Evolutionary conservation across 2,113 vertebrate genomes (phyloP).

Genomic region (Bubo bubo): DNA sequence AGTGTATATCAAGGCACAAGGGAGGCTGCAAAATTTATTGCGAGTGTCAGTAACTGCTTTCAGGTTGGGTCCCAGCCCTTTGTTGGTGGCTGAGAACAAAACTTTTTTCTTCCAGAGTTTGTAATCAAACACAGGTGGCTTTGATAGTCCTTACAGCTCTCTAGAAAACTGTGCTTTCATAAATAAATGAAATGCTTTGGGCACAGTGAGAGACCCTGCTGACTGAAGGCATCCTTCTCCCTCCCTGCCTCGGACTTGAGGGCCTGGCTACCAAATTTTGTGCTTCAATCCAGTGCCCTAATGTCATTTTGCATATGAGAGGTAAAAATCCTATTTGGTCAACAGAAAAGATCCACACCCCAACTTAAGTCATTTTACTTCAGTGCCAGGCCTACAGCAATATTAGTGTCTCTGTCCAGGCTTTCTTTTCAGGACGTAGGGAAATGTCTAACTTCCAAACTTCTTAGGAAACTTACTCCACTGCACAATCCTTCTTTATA

Average conservation of each 20-base stretch:
- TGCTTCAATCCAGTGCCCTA: not conserved
- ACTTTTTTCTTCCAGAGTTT: not conserved
- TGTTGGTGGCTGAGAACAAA: not conserved
- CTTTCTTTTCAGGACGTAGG: not conserved
- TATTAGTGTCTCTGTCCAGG: not conserved
- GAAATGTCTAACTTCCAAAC: not conserved
- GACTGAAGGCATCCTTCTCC: not conserved
- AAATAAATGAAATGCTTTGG: conserved; percentile 36
- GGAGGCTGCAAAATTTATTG: conserved; percentile 11
- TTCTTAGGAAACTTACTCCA: not conserved
- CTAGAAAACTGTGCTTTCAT: conserved; percentile 6
- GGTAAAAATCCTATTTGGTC: not conserved
- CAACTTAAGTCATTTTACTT: not conserved
- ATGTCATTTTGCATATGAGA: not conserved
- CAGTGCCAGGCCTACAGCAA: not conserved
- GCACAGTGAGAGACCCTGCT: not conserved
- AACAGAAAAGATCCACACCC: not conserved
- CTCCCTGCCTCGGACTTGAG: not conserved
- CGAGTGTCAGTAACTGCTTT: not conserved
- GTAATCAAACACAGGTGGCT: conserved; percentile 18
- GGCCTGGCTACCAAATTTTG: not conserved
- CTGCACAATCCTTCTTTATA: not conserved
- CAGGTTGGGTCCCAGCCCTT: not conserved
- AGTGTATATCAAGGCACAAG: not conserved
- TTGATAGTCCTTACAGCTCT: conserved; percentile 1